Percentiles rank a stretch among this genome's conserved stretches.
Evolutionary conservation across 35 echinoderm and acorn worm species (phyloP).

Genomic region (Ptychodera flava): DNA sequence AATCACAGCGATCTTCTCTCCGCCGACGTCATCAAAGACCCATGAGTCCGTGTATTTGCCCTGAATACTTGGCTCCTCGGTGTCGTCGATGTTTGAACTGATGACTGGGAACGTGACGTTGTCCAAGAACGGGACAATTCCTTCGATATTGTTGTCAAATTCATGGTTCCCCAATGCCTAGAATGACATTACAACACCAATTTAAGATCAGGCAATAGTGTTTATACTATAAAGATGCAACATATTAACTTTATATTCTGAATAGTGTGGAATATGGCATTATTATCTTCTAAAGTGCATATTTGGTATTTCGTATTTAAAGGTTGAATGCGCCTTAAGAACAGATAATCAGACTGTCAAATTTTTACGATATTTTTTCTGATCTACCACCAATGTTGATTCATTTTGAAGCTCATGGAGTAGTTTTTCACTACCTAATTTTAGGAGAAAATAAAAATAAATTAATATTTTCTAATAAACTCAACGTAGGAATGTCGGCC

Average conservation of each 20-base stretch:
- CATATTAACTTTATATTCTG: background rate
- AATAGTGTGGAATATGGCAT: background rate
- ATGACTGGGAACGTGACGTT: conserved; percentile 10
- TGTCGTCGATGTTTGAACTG: background rate
- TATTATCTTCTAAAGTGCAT: background rate
- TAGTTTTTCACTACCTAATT: too few relatives aligned
- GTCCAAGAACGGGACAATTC: conserved; percentile 3
- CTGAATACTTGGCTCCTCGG: conserved; percentile 2
- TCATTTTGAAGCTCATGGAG: too few relatives aligned
- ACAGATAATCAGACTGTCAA: background rate
- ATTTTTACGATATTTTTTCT: too few relatives aligned
- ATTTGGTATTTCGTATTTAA: background rate
- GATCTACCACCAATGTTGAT: too few relatives aligned
- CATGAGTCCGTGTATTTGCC: background rate
- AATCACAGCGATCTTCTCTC: background rate
- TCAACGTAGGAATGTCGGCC: too few relatives aligned
- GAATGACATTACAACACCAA: background rate
- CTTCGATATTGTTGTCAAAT: conserved; percentile 41
- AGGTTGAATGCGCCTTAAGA: background rate
- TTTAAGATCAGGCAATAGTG: background rate
- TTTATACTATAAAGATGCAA: background rate
- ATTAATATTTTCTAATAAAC: too few relatives aligned
- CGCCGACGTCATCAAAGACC: background rate
- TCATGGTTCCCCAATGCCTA: conserved; percentile 72
- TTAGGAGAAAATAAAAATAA: too few relatives aligned